Conservation (phyloP, 37 sponge, comb jelly and placozoan species). For the Eunapius fragilis region DNA sequence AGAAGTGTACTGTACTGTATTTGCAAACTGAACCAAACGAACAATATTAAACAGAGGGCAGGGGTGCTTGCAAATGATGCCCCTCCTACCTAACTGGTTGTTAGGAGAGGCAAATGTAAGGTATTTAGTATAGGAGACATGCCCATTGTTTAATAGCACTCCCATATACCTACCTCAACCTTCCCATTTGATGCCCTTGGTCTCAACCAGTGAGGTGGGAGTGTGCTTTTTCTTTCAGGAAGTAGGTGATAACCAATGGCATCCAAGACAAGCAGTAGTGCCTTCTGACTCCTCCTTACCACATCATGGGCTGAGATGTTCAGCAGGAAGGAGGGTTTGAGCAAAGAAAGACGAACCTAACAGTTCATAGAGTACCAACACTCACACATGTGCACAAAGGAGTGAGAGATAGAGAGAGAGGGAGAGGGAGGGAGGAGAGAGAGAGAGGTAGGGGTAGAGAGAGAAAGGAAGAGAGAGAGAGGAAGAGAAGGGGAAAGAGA, state of each 20-base stretch:
- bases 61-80: too few relatives aligned
- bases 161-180: slow-evolving; percentile 11
- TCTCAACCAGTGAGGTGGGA: not conserved
- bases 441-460: not conserved
- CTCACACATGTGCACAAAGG: not conserved
- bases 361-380: not conserved
- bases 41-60: too few relatives aligned
- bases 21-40: too few relatives aligned
- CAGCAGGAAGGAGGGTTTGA: slow-evolving; percentile 23
- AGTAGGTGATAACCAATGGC: slow-evolving; percentile 48
- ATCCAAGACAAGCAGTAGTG: slow-evolving; percentile 33
- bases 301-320: slow-evolving; percentile 28
- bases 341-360: slow-evolving; percentile 57
- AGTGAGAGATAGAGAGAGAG: slow-evolving; percentile 10
- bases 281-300: slow-evolving; percentile 17
- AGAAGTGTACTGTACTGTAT: too few relatives aligned
- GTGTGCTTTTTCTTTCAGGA: slow-evolving; percentile 29
- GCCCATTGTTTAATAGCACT: too few relatives aligned
- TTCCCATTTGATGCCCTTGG: not conserved
- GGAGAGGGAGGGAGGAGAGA: slow-evolving; percentile 3
- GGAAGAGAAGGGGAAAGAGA: not conserved
- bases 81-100: too few relatives aligned
- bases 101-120: too few relatives aligned
- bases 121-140: too few relatives aligned
- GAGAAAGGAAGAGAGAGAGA: not conserved